Evolutionary conservation across 2,888 invertebrate species (phyloP).

Genomic region (Cetonia aurata): DNA sequence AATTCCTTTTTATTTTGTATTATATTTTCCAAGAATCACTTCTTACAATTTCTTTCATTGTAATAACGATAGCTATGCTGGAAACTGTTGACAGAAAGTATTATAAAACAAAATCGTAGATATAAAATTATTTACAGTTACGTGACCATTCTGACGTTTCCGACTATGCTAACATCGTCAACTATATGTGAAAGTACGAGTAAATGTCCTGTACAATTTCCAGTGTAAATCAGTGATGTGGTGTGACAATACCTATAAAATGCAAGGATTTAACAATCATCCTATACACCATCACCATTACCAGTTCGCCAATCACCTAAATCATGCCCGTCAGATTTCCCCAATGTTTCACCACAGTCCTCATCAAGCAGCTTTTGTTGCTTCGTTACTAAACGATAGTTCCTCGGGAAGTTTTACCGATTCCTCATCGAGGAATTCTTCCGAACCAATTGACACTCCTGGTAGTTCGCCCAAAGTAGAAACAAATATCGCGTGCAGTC

Average conservation of each 20-base stretch:
- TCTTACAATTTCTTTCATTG: too few relatives aligned
- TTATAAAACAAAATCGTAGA: too few relatives aligned
- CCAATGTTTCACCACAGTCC: conserved; percentile 29
- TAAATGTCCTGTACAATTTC: too few relatives aligned
- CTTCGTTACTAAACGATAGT: conserved; percentile 25
- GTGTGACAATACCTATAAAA: conserved; percentile 45
- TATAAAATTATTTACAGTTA: conserved; percentile 6
- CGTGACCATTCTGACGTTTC: not conserved
- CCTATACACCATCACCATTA: conserved; percentile 61
- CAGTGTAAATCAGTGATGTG: conserved; percentile 17
- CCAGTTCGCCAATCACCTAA: conserved; percentile 62
- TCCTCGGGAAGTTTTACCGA: conserved; percentile 55
- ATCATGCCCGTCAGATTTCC: conserved; percentile 53
- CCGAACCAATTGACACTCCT: conserved; percentile 55
- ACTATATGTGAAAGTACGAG: too few relatives aligned
- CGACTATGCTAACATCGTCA: not conserved
- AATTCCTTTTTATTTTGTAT: too few relatives aligned
- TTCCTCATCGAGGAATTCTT: conserved; percentile 53
- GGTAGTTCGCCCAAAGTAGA: conserved; percentile 55
- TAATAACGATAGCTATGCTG: not conserved
- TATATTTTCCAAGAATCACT: too few relatives aligned
- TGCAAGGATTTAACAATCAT: conserved; percentile 64
- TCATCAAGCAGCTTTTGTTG: conserved; percentile 26
- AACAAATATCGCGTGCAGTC: conserved; percentile 50
- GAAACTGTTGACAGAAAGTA: conserved; percentile 12